Evolutionary conservation across 2,113 vertebrate genomes (phyloP).

Genomic region (Nanorana parkeri): DNA sequence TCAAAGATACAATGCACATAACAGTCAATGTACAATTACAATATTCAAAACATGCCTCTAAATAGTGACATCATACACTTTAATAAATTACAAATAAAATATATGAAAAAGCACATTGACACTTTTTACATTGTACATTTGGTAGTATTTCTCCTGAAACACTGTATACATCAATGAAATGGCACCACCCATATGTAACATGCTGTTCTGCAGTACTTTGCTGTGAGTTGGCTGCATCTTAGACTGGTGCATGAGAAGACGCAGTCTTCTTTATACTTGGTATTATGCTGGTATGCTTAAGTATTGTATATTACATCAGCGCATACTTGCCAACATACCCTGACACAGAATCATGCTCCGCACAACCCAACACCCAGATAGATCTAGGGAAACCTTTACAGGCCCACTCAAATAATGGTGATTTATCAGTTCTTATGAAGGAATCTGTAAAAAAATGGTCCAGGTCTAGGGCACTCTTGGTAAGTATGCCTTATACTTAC

Average conservation of each 20-base stretch:
- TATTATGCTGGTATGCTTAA: slow-evolving; percentile 3
- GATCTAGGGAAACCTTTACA: no score
- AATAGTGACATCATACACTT: slow-evolving; percentile 61
- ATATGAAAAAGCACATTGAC: slow-evolving; percentile 60
- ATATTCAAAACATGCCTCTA: slow-evolving; percentile 67
- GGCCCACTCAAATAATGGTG: no score
- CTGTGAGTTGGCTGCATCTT: slow-evolving; percentile 26
- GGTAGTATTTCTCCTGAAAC: slow-evolving; percentile 55
- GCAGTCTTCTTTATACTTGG: not conserved
- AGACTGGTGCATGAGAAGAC: not conserved
- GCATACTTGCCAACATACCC: no score
- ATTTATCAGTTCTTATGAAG: no score
- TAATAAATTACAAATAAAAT: slow-evolving; percentile 61
- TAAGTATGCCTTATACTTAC: not conserved
- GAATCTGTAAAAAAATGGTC: no score
- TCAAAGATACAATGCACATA: slow-evolving; percentile 59
- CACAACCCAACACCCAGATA: no score
- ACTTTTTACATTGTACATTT: slow-evolving; percentile 53
- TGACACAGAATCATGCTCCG: no score
- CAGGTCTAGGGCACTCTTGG: no score
- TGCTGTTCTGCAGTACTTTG: slow-evolving; percentile 29
- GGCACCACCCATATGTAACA: slow-evolving; percentile 55
- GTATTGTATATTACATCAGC: not conserved
- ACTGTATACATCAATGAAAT: slow-evolving; percentile 41
- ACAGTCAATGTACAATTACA: slow-evolving; percentile 65